Base-by-base conservation (phyloP, 1,140 invertebrate genomes). In the Oppia nitens region DNA sequence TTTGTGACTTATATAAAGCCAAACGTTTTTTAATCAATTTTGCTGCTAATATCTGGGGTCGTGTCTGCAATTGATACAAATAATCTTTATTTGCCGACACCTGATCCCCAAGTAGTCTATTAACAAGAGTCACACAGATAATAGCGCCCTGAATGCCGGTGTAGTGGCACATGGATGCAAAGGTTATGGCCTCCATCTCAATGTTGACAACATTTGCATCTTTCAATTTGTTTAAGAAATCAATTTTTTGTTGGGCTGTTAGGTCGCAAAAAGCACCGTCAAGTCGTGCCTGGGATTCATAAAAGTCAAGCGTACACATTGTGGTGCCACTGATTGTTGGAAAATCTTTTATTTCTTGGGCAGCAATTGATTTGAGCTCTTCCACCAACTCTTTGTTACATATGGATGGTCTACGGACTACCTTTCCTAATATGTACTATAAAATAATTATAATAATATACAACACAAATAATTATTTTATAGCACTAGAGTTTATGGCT, bases 211-310 rank as follows among this genome's bases (percentile, higher is more conserved):
- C 84, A 1, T 87, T 89, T 23, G 79, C 71, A 21, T 83, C 77
- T 47, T 84, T 78, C 53, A 96, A 68, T 60, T 81, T 78, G 32
- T 81, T 76, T 55, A 98, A 72, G 67, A 90, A 98, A 17, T 82
- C 80, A 76, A 91, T 81, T 73, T 95, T 95, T 50, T 98, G 92
- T 1, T 76, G 72, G 69, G 89, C 83, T 1, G 78, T 82, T 72
- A 88, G 96, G 59, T 95, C 88, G 71, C 93, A 98, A 73, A 98
- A 96, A 3, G 92, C 91, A 1, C 95, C 95, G 71, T 98, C 94
- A 59, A 96, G 71, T 58, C 95, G 79, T 2, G 85, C 93, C 74
- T 96, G 90, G 57, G 72, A 74, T 74, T 98, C 94, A 72, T 98
- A 98, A 71, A 98, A 98, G 71, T 98, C 94, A 65, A 90, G 83